Percentiles rank a stretch among this genome's conserved stretches.
Evolutionary conservation across 2,113 vertebrate species (phyloP).

Genomic region (Mystacornis crossleyi): DNA sequence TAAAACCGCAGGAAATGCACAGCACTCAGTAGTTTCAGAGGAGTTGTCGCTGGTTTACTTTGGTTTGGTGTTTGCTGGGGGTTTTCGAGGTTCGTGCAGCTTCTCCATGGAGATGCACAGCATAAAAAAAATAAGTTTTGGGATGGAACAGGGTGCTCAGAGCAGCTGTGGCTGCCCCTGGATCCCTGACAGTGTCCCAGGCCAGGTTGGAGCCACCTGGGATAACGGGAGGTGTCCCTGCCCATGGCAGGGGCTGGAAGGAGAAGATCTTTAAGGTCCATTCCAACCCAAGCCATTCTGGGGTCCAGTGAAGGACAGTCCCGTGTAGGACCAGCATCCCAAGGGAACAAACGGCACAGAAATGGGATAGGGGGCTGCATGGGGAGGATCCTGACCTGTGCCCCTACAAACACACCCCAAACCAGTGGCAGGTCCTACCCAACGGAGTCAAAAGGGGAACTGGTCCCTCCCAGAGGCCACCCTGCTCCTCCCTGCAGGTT

Average conservation of each 20-base stretch:
- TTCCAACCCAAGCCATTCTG: background rate
- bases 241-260: background rate
- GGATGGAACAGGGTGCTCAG: background rate
- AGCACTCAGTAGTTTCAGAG: background rate
- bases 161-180: background rate
- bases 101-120: background rate
- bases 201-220: background rate
- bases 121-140: background rate
- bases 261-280: background rate
- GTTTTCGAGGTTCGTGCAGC: background rate
- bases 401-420: background rate
- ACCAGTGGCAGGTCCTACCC: accelerated
- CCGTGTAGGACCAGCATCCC: background rate
- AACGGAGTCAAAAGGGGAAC: accelerated
- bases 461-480: background rate
- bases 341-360: background rate
- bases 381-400: background rate
- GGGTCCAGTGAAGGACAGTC: background rate
- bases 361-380: background rate
- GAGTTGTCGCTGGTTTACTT: background rate
- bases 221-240: background rate
- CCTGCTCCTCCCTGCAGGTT: background rate
- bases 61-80: background rate
- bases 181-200: background rate
- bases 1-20: background rate